Base-by-base conservation (phyloP, 2,113 vertebrate genomes). In the Cheilinus undulatus region DNA sequence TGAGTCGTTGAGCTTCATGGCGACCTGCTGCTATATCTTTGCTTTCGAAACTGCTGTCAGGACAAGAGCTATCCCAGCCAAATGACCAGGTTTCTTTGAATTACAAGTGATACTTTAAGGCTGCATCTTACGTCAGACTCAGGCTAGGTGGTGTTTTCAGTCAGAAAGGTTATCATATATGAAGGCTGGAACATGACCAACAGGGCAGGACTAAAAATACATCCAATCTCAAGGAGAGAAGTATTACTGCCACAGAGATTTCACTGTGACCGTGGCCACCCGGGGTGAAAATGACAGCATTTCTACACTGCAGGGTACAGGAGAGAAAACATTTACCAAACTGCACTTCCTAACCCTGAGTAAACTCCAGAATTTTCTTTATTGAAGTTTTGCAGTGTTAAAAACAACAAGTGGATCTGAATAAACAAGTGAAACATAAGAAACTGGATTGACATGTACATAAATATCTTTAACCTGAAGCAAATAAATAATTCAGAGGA, bases 171-270 rank as follows among this genome's bases (percentile, higher is more conserved):
- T 52, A 70, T 65, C 69, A 4, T 40, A 38, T 12, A 52, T 19
- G 19, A 54, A 56, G 28, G 69, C 32, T 27, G 57, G 38, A 70
- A 50, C 15, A 26, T 43, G 70, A 60, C 56, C 23, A 42, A 36
- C 20, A 20, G 12, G 20, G 50, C 28, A 13, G 15, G 13, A 28
- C 59, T 69, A 69, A 68, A 77, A 86, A 80, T 46, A 83, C 61
- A 27, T 46, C 8, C 9, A 17, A 3, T 43, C 50, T 71, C 14
- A 53, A 27, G 23, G 63, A 7, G n/a, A 50, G 40, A 46, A 43
- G 13, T 32, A 22, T 51, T 27, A 20, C 13, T 67, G 53, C 59
- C 58, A 27, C 22, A 42, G 62, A 51, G 62, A 43, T 72, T 57
- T 57, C 27, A 23, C 36, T 59, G 10, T 34, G 17, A 48, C 38